Percentiles rank a stretch among this genome's conserved stretches.
These are phyloP conservation scores for Callaeas wilsoni DNA, from an alignment of 2,113 vertebrate genomes.

Conservation along the genomic window DNA sequence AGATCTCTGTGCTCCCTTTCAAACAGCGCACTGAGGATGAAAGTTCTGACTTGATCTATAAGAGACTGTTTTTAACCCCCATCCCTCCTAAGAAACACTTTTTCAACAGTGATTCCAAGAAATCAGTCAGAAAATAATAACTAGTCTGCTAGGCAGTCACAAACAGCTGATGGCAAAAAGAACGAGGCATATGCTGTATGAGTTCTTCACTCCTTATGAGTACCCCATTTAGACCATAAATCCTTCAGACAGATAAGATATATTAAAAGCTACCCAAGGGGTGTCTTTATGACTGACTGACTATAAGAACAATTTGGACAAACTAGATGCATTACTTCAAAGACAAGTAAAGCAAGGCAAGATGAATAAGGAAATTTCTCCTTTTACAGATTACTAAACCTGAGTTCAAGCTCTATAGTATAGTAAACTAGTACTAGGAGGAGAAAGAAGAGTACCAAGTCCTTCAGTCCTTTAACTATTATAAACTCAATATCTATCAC, in stretches of 20 bases:
- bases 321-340: not conserved
- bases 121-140: not conserved
- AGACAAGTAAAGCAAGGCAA: not conserved
- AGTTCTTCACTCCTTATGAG: not conserved
- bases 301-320: not conserved
- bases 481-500: not conserved
- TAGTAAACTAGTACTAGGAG: not conserved
- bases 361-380: not conserved
- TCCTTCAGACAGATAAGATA: not conserved
- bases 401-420: not conserved
- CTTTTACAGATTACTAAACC: not conserved
- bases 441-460: not conserved
- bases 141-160: not conserved
- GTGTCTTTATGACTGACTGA: not conserved
- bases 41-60: not conserved
- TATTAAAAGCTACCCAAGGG: not conserved
- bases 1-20: not conserved
- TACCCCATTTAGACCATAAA: not conserved
- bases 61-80: not conserved
- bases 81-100: not conserved
- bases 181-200: rapidly evolving
- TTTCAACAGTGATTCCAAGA: not conserved
- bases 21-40: not conserved
- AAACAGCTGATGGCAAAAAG: not conserved
- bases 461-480: not conserved